Evolutionary conservation across 2,888 invertebrate species (phyloP).

Genomic region (Tetrapedia diversipes): DNA sequence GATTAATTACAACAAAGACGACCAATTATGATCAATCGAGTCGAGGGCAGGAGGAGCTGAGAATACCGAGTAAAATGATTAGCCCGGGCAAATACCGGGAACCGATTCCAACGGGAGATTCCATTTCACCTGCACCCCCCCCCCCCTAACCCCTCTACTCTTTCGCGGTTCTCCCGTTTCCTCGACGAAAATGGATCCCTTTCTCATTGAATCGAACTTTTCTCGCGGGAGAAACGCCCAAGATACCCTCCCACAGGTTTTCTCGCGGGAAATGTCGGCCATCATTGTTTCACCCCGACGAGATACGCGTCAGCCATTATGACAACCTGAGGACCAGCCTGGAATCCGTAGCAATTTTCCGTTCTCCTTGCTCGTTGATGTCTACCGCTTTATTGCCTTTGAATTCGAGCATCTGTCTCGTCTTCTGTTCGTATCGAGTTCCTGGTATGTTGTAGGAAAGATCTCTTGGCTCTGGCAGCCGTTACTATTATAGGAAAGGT

Average conservation of each 20-base stretch:
- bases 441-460: too few relatives aligned
- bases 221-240: neutral
- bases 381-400: slow-evolving; percentile 64
- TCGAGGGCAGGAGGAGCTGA: neutral
- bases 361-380: slow-evolving; percentile 45
- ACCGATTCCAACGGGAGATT: slow-evolving; percentile 13
- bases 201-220: slow-evolving; percentile 8
- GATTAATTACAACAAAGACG: slow-evolving; percentile 36
- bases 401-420: slow-evolving; percentile 65
- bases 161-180: neutral
- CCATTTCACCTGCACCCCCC: neutral
- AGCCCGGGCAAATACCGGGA: neutral
- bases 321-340: slow-evolving; percentile 43
- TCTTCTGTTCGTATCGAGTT: slow-evolving; percentile 1
- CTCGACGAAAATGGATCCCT: slow-evolving; percentile 4
- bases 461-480: too few relatives aligned
- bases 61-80: slow-evolving; percentile 12
- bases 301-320: slow-evolving; percentile 67
- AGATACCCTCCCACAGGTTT: slow-evolving; percentile 44
- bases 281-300: slow-evolving; percentile 48
- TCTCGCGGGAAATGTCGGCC: slow-evolving; percentile 23
- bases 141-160: neutral
- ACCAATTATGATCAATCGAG: slow-evolving; percentile 19
- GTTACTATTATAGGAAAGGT: too few relatives aligned
- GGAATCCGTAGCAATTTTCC: slow-evolving; percentile 65